Conservation (phyloP, 1,140 invertebrate genomes). For the Phenacoccus solenopsis region DNA sequence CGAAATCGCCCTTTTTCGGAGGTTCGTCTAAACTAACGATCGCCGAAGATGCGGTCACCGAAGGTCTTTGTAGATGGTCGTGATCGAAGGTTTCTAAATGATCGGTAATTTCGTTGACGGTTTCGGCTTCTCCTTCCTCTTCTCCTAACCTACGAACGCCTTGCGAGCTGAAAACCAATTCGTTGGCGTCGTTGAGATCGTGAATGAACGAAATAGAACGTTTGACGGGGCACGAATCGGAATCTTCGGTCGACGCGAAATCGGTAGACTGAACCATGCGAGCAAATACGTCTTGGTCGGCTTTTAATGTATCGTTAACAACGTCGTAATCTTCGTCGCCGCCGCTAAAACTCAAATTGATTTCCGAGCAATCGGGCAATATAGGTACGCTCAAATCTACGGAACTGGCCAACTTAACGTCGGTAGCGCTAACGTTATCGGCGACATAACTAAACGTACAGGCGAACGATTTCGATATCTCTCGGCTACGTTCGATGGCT, state of each 20-base stretch:
- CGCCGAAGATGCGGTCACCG: background rate
- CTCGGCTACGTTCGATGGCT: constrained; percentile 41
- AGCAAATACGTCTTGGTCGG: background rate
- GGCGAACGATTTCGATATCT: constrained; percentile 41
- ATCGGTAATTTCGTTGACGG: background rate
- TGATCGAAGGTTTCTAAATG: too few species aligned
- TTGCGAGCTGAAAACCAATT: background rate
- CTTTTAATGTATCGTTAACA: background rate
- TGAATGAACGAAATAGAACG: background rate
- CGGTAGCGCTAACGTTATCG: background rate
- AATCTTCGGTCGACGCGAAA: constrained; percentile 10
- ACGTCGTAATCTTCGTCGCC: constrained; percentile 20
- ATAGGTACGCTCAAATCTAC: constrained; percentile 23
- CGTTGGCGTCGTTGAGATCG: background rate
- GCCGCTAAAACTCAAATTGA: constrained; percentile 27
- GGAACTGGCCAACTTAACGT: background rate
- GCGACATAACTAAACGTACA: constrained; percentile 28
- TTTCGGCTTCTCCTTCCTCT: background rate
- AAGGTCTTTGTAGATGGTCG: too few species aligned
- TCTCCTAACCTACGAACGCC: background rate
- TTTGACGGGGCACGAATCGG: background rate
- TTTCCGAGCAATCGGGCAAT: constrained; percentile 29
- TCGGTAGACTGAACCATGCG: background rate
- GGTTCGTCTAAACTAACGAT: background rate
- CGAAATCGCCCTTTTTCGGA: background rate